Evolutionary conservation across 2,888 invertebrate species (phyloP).

Genomic region (Dynastes hyllus): DNA sequence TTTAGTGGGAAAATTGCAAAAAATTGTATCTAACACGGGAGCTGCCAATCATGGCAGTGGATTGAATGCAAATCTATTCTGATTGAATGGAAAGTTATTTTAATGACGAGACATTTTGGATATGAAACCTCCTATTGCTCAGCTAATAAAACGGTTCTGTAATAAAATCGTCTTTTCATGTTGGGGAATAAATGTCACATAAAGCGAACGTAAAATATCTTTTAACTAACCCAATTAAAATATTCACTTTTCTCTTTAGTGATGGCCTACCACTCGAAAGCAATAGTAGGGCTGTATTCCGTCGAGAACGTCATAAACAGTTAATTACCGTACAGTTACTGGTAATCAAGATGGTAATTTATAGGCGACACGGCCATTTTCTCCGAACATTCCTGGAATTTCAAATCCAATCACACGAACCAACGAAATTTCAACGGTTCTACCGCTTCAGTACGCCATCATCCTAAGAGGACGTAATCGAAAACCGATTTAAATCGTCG

Average conservation of each 20-base stretch:
- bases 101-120: background rate
- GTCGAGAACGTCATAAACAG: constrained; percentile 27
- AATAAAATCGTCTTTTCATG: constrained; percentile 29
- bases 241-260: constrained; percentile 7
- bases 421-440: background rate
- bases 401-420: background rate
- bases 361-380: background rate
- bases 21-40: too few relatives aligned
- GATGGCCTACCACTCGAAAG: background rate
- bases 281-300: background rate
- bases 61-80: too few relatives aligned
- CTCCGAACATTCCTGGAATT: background rate
- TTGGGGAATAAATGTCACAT: constrained; percentile 18
- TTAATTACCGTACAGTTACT: constrained; percentile 19
- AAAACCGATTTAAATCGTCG: background rate
- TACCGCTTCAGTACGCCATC: background rate
- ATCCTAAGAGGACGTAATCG: background rate
- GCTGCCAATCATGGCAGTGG: too few relatives aligned
- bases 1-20: too few relatives aligned
- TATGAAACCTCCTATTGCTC: background rate
- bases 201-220: constrained; percentile 4
- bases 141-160: constrained; percentile 11
- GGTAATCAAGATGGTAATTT: constrained; percentile 11
- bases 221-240: constrained; percentile 17
- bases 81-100: too few relatives aligned